Evolutionary conservation across 2,888 invertebrate genomes (phyloP).

Genomic region (Scaptomyza cyrtandrae): DNA sequence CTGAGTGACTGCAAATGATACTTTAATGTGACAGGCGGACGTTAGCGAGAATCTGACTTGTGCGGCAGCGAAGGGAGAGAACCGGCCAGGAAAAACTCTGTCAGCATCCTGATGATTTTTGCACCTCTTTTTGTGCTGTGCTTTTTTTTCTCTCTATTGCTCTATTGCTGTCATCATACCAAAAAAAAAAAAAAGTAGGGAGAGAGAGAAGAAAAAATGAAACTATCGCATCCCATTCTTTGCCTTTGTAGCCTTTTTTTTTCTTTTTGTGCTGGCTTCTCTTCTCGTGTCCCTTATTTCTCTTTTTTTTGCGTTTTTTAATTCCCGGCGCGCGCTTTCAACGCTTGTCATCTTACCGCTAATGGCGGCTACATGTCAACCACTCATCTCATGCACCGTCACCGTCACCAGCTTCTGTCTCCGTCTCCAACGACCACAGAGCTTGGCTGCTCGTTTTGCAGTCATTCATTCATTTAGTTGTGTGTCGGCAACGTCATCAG

Average conservation of each 20-base stretch:
- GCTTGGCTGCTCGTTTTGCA: slow-evolving; percentile 63
- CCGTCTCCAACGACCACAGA: slow-evolving; percentile 2
- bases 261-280: not conserved
- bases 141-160: slow-evolving; percentile 48
- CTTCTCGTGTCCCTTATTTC: not conserved
- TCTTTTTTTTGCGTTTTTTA: slow-evolving; percentile 49
- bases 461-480: slow-evolving; percentile 61
- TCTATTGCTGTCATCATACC: slow-evolving; percentile 64
- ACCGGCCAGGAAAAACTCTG: slow-evolving; percentile 26
- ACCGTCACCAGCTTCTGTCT: slow-evolving; percentile 13
- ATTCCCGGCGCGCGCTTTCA: slow-evolving; percentile 77
- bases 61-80: not conserved
- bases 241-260: slow-evolving; percentile 15
- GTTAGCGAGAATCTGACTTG: not conserved
- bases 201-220: slow-evolving; percentile 34
- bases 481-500: slow-evolving; percentile 46
- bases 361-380: slow-evolving; percentile 80
- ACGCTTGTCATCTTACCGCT: slow-evolving; percentile 80
- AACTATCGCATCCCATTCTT: slow-evolving; percentile 65
- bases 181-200: slow-evolving; percentile 5
- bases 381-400: slow-evolving; percentile 68
- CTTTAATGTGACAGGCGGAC: slow-evolving; percentile 75
- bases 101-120: slow-evolving; percentile 74
- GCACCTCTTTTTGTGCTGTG: slow-evolving; percentile 64
- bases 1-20: slow-evolving; percentile 77